Evolutionary conservation across 2,797 vertebrate genomes (phyloP).

Genomic region (Sebastes steindachneri): DNA sequence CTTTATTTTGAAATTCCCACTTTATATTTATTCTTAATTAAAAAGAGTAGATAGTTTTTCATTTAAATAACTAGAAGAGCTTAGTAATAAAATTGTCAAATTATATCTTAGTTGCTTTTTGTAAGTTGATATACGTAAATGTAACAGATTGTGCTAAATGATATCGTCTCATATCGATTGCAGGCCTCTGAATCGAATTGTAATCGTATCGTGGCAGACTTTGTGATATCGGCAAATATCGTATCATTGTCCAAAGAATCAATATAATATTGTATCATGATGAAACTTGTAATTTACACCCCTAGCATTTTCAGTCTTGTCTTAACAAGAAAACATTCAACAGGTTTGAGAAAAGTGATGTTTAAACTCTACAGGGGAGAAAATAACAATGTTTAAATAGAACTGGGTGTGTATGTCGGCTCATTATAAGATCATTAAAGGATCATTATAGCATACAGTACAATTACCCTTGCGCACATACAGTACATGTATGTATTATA

Average conservation of each 20-base stretch:
- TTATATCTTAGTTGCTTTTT: fast-evolving
- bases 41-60: fast-evolving
- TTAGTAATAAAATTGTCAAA: fast-evolving
- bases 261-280: too few species aligned
- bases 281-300: too few species aligned
- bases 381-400: background rate
- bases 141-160: too few species aligned
- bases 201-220: fast-evolving
- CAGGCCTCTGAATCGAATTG: too few species aligned
- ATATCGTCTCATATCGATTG: too few species aligned
- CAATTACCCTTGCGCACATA: background rate
- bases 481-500: background rate
- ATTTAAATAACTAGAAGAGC: fast-evolving
- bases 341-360: background rate
- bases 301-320: background rate
- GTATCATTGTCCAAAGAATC: fast-evolving
- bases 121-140: too few species aligned
- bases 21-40: too few species aligned
- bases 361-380: background rate
- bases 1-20: too few species aligned
- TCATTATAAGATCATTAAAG: background rate
- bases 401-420: background rate
- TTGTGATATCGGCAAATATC: too few species aligned
- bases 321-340: background rate
- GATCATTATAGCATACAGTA: background rate